Conservation (phyloP, 1,140 invertebrate genomes). For the Caenorhabditis inopinata region DNA sequence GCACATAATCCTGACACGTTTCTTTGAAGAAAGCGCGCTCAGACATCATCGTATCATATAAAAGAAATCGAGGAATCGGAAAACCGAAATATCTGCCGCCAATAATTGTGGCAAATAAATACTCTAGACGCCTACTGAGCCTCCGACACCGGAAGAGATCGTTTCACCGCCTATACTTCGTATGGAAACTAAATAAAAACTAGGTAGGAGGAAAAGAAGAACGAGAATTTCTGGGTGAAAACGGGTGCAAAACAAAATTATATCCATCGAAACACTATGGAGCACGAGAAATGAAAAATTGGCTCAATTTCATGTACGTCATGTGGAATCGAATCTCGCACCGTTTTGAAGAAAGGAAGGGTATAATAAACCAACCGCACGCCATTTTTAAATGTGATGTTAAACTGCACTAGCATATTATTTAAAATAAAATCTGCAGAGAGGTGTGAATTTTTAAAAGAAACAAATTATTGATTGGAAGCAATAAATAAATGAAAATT, state of each 20-base stretch:
- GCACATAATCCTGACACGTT: neutral
- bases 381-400: too few species aligned
- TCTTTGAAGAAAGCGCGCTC: too few species aligned
- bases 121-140: neutral
- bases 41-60: too few species aligned
- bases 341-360: too few species aligned
- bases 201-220: neutral
- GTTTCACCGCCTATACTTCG: neutral
- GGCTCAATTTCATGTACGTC: constrained; percentile 15
- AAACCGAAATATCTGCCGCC: too few species aligned
- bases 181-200: neutral
- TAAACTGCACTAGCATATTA: too few species aligned
- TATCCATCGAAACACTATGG: neutral
- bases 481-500: too few species aligned
- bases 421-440: too few species aligned
- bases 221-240: neutral
- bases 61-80: too few species aligned
- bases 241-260: neutral
- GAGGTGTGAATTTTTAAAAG: too few species aligned
- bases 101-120: constrained; percentile 18
- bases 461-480: too few species aligned
- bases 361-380: too few species aligned
- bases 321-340: neutral
- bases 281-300: neutral
- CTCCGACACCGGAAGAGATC: neutral